Conservation (phyloP, 2,888 invertebrate species). For the Latheticus oryzae region DNA sequence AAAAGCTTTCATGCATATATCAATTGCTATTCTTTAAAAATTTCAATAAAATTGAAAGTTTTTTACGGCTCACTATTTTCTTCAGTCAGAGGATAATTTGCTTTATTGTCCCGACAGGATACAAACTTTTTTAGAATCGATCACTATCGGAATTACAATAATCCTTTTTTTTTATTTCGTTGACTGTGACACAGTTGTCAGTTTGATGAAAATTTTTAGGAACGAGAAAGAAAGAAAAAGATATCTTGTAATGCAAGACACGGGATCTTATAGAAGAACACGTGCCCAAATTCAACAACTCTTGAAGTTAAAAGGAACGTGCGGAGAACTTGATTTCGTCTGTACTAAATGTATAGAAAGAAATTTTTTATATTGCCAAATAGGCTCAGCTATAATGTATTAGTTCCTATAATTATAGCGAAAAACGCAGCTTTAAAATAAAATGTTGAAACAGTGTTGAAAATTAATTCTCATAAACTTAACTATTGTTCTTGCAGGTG, state of each 20-base stretch:
- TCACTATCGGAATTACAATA: slow-evolving; percentile 26
- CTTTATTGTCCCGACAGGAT: slow-evolving; percentile 21
- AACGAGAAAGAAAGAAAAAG: too few species aligned
- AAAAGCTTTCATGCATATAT: slow-evolving; percentile 7
- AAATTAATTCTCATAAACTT: slow-evolving; percentile 18
- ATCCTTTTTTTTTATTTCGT: slow-evolving; percentile 27
- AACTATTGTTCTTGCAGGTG: slow-evolving; percentile 19
- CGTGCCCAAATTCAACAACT: slow-evolving; percentile 22
- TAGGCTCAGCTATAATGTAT: too few species aligned
- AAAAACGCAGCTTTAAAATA: neutral
- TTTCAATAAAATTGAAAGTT: slow-evolving; percentile 1
- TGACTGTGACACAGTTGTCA: slow-evolving; percentile 9
- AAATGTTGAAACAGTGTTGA: too few species aligned
- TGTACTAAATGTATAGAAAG: too few species aligned
- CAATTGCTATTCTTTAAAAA: slow-evolving; percentile 18
- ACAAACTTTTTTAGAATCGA: slow-evolving; percentile 18
- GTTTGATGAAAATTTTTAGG: slow-evolving; percentile 20
- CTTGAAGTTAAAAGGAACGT: slow-evolving; percentile 13
- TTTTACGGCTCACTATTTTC: slow-evolving; percentile 15
- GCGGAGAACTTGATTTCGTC: slow-evolving; percentile 26
- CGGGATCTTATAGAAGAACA: slow-evolving; percentile 14
- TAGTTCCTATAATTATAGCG: too few species aligned
- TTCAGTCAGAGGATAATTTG: slow-evolving; percentile 25
- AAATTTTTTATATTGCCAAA: too few species aligned
- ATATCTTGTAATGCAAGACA: slow-evolving; percentile 21